Percentiles rank a stretch among this genome's conserved stretches.
phyloP scores from a whole-genome alignment of 2,113 vertebrate species.

The Petroica traversi region DNA sequence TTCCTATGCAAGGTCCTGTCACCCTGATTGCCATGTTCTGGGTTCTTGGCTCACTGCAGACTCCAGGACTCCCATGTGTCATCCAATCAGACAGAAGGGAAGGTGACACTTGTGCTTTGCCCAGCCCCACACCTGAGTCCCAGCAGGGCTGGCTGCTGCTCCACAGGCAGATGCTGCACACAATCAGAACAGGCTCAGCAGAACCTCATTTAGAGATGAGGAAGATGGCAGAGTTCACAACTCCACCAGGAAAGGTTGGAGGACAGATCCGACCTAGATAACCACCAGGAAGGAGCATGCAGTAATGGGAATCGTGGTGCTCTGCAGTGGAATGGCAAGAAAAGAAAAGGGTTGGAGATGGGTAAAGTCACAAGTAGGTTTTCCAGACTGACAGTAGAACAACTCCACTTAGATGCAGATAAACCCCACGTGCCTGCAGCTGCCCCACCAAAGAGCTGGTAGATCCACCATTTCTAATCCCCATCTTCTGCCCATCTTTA shows the following conservation, averaged over 20 bases:
- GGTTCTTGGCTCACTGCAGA: neutral
- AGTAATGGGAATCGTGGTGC: fast-evolving
- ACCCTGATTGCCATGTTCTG: neutral
- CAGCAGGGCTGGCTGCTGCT: neutral
- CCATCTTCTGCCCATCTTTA: neutral
- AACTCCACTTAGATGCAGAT: neutral
- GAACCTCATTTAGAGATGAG: neutral
- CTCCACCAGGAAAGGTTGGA: neutral
- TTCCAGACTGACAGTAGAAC: neutral
- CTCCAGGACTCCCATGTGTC: fast-evolving
- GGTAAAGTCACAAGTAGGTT: fast-evolving
- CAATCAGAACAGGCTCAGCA: neutral
- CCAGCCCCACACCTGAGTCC: neutral
- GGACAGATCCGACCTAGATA: neutral
- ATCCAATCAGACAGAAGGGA: neutral
- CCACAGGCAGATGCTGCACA: neutral
- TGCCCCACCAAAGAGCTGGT: neutral
- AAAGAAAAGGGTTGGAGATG: neutral
- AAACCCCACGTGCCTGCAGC: neutral
- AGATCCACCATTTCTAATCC: neutral
- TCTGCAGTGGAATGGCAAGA: neutral
- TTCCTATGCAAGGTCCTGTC: neutral
- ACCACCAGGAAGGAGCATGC: neutral
- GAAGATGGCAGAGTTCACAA: neutral
- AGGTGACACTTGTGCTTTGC: neutral